Evolutionary conservation across 92 coral and sea anemone genomes (phyloP).

Genomic region (Heteractis magnifica): DNA sequence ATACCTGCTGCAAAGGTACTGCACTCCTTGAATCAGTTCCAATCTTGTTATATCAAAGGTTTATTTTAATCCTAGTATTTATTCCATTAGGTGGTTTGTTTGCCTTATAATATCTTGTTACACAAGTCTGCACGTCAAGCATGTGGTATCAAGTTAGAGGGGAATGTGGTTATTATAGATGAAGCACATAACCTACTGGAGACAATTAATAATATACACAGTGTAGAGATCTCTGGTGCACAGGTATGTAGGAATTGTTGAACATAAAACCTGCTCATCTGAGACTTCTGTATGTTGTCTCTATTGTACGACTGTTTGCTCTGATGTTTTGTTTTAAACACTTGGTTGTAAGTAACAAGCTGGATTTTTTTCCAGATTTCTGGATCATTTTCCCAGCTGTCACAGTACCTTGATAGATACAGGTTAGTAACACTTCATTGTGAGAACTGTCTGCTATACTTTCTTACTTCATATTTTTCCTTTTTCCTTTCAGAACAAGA

Average conservation of each 20-base stretch:
- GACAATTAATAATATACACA: conserved; percentile 86
- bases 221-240: conserved; percentile 81
- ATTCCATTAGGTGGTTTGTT: conserved; percentile 71
- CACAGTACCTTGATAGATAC: conserved; percentile 84
- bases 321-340: too few species aligned
- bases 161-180: conserved; percentile 82
- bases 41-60: not conserved
- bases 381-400: conserved; percentile 82
- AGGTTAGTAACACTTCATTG: conserved; percentile 45
- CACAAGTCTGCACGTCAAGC: conserved; percentile 92
- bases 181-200: conserved; percentile 98
- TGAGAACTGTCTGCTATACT: not conserved
- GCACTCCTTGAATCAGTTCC: too few species aligned
- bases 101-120: conserved; percentile 90
- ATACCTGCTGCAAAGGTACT: conserved; percentile 90
- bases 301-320: too few species aligned
- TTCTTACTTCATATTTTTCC: not conserved
- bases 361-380: conserved; percentile 55
- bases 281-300: too few species aligned
- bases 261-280: too few species aligned
- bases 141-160: conserved; percentile 83
- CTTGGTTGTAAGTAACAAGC: too few species aligned
- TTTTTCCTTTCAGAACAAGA: conserved; percentile 63
- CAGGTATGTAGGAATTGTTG: conserved; percentile 49
- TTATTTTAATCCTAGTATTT: not conserved